Percentiles rank a stretch among this genome's conserved stretches.
Conservation (phyloP, 2,797 vertebrate genomes). For the Chiroxiphia lanceolata region DNA sequence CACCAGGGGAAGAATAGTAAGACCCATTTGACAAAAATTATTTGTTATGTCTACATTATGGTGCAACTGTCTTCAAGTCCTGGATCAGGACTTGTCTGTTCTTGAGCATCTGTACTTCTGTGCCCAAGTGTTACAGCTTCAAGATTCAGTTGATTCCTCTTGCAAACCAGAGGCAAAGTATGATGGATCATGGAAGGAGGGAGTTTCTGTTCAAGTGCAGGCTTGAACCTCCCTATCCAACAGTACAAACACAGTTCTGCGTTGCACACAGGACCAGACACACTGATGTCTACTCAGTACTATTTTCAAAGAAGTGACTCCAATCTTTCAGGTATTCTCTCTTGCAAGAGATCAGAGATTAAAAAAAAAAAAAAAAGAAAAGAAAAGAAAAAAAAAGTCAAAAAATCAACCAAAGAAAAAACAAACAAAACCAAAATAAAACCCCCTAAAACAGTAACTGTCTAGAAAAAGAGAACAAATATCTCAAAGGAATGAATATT, state of each 20-base stretch:
- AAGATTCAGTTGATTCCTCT: neutral
- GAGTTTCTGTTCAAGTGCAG: neutral
- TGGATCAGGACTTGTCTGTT: neutral
- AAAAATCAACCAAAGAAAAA: neutral
- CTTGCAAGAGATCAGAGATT: neutral
- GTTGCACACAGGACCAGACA: neutral
- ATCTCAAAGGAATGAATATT: neutral
- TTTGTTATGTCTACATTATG: rapidly evolving
- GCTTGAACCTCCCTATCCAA: neutral
- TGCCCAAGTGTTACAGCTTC: neutral
- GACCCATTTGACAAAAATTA: neutral
- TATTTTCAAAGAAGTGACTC: neutral
- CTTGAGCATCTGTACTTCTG: neutral
- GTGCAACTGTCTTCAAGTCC: neutral
- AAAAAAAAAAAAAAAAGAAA: neutral
- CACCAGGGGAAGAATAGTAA: neutral
- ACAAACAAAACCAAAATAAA: neutral
- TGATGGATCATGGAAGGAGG: neutral
- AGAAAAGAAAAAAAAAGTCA: too few relatives aligned
- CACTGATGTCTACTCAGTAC: neutral
- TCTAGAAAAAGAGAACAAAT: neutral
- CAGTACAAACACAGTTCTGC: neutral
- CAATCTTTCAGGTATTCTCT: neutral
- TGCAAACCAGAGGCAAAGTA: neutral
- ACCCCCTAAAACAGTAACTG: neutral